phyloP scores from a whole-genome alignment of 2,113 vertebrate genomes.

The Campylorhamphus procurvoides region DNA sequence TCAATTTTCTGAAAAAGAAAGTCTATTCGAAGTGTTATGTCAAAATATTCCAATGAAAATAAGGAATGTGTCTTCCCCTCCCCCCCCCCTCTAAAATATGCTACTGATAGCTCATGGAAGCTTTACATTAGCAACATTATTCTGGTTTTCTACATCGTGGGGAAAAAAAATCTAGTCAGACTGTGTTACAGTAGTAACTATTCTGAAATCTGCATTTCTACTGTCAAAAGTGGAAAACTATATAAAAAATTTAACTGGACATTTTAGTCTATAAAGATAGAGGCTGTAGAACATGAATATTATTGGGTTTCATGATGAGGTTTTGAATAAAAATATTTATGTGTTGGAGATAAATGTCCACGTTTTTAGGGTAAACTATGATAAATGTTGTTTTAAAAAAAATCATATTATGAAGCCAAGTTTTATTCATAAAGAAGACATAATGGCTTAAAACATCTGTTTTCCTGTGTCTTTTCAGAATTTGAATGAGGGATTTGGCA shows the following conservation, averaged over 20 bases:
- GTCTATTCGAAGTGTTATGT: not conserved
- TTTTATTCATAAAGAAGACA: not conserved
- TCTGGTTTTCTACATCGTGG: not conserved
- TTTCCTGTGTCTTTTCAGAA: not conserved
- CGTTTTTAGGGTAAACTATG: rapidly evolving
- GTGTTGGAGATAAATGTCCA: not conserved
- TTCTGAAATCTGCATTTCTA: not conserved
- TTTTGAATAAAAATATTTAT: not conserved
- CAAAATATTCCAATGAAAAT: not conserved
- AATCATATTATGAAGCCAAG: not conserved
- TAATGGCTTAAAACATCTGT: not conserved
- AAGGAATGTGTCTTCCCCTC: not conserved
- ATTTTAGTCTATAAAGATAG: not conserved
- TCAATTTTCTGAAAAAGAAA: not conserved
- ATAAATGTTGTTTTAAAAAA: not conserved
- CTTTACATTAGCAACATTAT: not conserved
- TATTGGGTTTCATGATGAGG: not conserved
- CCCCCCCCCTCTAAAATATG: not conserved
- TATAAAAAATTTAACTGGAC: not conserved
- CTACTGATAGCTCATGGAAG: not conserved
- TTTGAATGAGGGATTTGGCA: not conserved
- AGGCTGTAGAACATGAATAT: not conserved
- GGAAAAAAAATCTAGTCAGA: not conserved
- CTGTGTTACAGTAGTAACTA: not conserved
- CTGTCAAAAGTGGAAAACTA: not conserved